Evolutionary conservation across 64 coral and sea anemone species (phyloP).

Genomic region (Dendronephthya gigantea): DNA sequence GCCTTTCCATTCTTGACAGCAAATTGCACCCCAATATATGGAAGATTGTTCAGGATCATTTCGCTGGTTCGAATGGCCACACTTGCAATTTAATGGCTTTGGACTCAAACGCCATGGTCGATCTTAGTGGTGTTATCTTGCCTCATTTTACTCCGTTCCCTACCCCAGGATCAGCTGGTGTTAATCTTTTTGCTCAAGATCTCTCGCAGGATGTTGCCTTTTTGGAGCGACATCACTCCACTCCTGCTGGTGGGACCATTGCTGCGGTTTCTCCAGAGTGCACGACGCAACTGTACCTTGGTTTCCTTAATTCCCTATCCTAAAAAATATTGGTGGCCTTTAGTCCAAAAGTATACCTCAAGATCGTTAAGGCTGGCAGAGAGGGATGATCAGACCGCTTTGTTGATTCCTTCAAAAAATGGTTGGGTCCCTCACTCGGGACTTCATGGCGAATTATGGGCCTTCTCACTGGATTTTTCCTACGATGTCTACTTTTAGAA

Average conservation of each 20-base stretch:
- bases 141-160: neutral
- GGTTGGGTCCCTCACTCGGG: conserved; percentile 2
- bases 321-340: neutral
- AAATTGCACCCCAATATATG: neutral
- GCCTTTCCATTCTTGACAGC: conserved; percentile 16
- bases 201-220: neutral
- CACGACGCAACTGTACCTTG: neutral
- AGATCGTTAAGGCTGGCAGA: neutral
- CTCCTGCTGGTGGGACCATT: neutral
- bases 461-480: neutral
- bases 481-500: too few relatives aligned
- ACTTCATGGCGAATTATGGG: conserved; percentile 14
- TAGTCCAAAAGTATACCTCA: neutral
- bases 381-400: neutral
- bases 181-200: neutral
- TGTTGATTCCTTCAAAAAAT: neutral
- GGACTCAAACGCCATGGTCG: neutral
- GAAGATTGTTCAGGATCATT: conserved; percentile 22
- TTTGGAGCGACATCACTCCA: neutral
- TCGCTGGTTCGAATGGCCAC: neutral
- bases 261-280: neutral
- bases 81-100: neutral
- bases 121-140: neutral
- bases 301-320: neutral
- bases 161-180: neutral